Evolutionary conservation across 1,140 invertebrate genomes (phyloP), one percentile per base, ranked within the genome.

Genomic region (Mylabris phalerata): DNA sequence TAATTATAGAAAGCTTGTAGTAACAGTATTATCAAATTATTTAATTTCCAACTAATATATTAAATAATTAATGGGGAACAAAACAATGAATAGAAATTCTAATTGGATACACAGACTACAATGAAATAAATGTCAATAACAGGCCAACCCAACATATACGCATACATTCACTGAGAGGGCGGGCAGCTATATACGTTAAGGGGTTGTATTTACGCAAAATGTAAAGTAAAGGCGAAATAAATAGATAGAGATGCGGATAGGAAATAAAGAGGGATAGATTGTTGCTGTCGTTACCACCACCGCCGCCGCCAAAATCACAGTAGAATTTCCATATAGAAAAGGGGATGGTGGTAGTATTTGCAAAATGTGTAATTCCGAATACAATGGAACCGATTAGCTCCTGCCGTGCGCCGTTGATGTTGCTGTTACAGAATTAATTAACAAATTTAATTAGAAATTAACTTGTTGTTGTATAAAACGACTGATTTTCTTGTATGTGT

Each of bases 391-490:
- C 69, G 69, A 71, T 71, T 71, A 71, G 69, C 69, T 62, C 67
- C 68, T 64, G 64, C 65, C 59, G 66, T 54, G 19, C 19, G 19
- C 19, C 19, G 19, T 19, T 19, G 19, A 19, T 19, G 65, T 54
- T 50, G 44, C 19, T 57, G 62, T 59, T 63, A 65, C 64, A 74
- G 75, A 75, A 75, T 79, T 78, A 79, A 79, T 78, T 78, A 79
- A 77, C 76, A 77, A 78, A 78, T 78, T 79, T 78, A 79, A 79
- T 78, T 78, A 77, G 75, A 78, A 78, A 78, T 79, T 78, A 79
- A 79, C 76, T 77, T 74, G 76, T 79, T 74, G 76, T 79, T 77
- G 61, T 62, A 67, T 69, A 42, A 42, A 42, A 42, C 41, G 41
- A 11, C 9, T 32, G 32, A 32, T 38, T 26, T 38, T 32, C 10